Conservation (phyloP, 2,797 vertebrate genomes). For the Margarornis squamiger region DNA sequence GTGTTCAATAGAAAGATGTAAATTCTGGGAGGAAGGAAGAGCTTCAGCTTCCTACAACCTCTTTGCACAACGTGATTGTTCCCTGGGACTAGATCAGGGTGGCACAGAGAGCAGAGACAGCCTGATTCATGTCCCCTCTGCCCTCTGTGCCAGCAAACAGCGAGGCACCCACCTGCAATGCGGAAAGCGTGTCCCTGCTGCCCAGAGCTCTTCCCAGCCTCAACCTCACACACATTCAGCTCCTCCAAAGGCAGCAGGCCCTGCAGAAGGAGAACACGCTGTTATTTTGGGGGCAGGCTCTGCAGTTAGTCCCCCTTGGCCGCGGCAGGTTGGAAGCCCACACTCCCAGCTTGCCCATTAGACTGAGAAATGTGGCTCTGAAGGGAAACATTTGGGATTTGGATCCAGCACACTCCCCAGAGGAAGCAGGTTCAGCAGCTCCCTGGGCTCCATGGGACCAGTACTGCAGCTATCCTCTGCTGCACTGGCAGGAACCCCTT, state of each 20-base stretch:
- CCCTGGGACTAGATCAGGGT: background rate
- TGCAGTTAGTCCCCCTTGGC: background rate
- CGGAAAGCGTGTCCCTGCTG: constrained; percentile 85
- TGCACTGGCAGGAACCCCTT: background rate
- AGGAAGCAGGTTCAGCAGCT: background rate
- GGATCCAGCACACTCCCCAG: rapidly evolving
- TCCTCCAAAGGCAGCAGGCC: constrained; percentile 90
- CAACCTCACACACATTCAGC: constrained; percentile 81
- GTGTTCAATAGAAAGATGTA: background rate
- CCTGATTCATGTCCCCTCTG: background rate
- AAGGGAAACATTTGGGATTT: background rate
- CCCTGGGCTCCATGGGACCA: background rate
- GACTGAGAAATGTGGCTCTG: background rate
- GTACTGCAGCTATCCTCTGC: background rate
- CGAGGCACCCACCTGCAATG: constrained; percentile 83
- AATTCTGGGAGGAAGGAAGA: background rate
- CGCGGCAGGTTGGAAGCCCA: background rate
- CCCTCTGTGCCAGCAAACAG: background rate
- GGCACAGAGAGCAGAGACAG: background rate
- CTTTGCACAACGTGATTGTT: background rate
- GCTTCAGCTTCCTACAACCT: background rate
- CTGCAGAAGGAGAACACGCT: constrained; percentile 63
- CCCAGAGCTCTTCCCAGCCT: constrained; percentile 73
- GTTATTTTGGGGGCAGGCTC: background rate
- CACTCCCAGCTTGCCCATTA: rapidly evolving